phyloP scores from a whole-genome alignment of 2,797 vertebrate genomes.

The Odontamblyopus rebecca region DNA sequence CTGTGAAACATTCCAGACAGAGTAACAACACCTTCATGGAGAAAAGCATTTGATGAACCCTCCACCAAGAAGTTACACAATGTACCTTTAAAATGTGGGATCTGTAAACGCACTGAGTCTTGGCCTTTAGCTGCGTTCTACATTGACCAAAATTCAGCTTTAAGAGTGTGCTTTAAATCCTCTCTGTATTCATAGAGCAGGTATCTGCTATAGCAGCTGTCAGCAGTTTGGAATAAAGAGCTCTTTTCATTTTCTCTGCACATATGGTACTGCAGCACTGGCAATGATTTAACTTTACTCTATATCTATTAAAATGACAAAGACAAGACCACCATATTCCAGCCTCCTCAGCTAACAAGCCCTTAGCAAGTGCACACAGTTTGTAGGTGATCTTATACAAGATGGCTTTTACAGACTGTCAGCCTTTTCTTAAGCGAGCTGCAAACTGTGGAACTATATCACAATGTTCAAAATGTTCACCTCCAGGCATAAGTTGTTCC shows the following conservation, averaged over 20 bases:
- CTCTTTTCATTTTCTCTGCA: neutral
- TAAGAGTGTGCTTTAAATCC: neutral
- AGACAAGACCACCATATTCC: neutral
- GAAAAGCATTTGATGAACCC: too few species aligned
- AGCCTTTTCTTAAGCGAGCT: too few species aligned
- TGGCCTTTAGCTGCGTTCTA: neutral
- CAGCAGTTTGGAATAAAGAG: slow-evolving; percentile 1
- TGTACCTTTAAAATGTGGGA: too few species aligned
- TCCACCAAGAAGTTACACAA: too few species aligned
- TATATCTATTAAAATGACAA: slow-evolving; percentile 3
- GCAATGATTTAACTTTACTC: neutral
- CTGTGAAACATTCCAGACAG: too few species aligned
- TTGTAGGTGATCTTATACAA: neutral
- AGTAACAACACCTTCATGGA: too few species aligned
- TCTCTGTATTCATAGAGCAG: neutral
- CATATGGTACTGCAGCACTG: neutral
- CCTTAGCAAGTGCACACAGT: neutral
- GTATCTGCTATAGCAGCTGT: neutral
- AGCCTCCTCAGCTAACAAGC: neutral
- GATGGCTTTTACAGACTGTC: neutral
- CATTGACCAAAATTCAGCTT: neutral
- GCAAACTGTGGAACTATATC: too few species aligned
- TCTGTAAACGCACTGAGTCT: too few species aligned
- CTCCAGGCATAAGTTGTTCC: neutral
- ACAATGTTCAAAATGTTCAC: neutral